Evolutionary conservation across 2,888 invertebrate species (phyloP).

Genomic region (Ochropacha duplaris): DNA sequence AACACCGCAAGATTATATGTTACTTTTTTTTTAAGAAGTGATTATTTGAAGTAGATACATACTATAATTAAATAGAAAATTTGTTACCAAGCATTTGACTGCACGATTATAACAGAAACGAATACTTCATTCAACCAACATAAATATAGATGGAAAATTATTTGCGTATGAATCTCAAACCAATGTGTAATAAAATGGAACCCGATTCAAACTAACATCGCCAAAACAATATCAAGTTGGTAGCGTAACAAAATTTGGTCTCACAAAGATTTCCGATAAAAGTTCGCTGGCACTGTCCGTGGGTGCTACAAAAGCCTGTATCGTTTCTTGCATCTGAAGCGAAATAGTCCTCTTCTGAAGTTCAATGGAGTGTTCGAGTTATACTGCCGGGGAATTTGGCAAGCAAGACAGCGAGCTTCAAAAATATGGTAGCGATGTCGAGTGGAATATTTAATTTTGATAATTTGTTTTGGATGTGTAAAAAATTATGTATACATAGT

Average conservation of each 20-base stretch:
- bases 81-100: too few relatives aligned
- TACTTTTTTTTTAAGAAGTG: too few relatives aligned
- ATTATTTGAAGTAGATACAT: too few relatives aligned
- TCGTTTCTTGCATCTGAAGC: slow-evolving; percentile 7
- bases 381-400: neutral
- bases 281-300: slow-evolving; percentile 9
- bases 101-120: too few relatives aligned
- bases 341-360: slow-evolving; percentile 6
- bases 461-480: neutral
- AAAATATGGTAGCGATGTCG: neutral
- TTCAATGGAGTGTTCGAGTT: slow-evolving; percentile 4
- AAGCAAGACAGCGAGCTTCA: neutral
- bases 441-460: neutral
- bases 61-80: too few relatives aligned
- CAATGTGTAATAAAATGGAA: neutral
- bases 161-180: neutral
- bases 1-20: too few relatives aligned
- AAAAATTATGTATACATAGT: too few relatives aligned
- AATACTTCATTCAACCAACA: too few relatives aligned
- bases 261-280: slow-evolving; percentile 12
- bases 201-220: neutral
- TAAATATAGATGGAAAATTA: neutral
- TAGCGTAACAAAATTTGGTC: neutral
- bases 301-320: slow-evolving; percentile 8
- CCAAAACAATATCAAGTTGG: neutral